Base-by-base conservation (phyloP, 2,888 invertebrate genomes). In the Drosophila buzzatii region DNA sequence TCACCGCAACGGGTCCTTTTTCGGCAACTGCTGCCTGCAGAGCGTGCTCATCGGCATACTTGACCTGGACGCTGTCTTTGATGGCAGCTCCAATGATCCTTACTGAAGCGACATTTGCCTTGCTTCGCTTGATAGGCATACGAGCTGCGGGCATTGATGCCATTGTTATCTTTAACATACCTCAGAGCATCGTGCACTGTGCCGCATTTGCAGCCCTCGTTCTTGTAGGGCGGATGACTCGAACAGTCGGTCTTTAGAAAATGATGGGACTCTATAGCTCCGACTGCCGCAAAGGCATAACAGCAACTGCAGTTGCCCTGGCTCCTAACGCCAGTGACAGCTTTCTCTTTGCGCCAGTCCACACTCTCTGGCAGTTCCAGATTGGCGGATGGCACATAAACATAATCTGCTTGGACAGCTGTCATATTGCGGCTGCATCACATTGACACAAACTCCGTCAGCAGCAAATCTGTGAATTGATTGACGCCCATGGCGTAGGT, bases 281-380 rank as follows among this genome's bases (percentile, higher is more conserved):
- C 98, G 65, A 97, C 96, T 0, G 98, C 97, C 31, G 98, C 98
- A 94, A 98, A 99, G 76, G 97, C 97, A 98, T 98, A 99, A 86
- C 98, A 99, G 0, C 98, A 98, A 0, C 98, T 98, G 93, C 99
- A 99, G 0, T 4, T 0, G 0, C 56, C 62, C 33, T 72, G 69
- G 39, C 27, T 3, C 12, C 49, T 72, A 8, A 76, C 65, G 1
- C 0, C 2, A 2, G 37, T 72, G 6, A 76, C 65, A 20, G 76
- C 76, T 6, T 47, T 31, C 14, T 41, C 6, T 1, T 6, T 47
- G 2, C 73, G 55, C 76, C 76, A 76, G 45, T 77, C 60, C 1
- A 73, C 23, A 16, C n/a, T 58, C 7, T 59, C 23, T 1, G 76
- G 73, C 3, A 76, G n/a, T 12, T 59, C 0, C 0, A 55, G 33